Conservation (phyloP, 2,113 vertebrate species). For the Aldabrachelys gigantea region DNA sequence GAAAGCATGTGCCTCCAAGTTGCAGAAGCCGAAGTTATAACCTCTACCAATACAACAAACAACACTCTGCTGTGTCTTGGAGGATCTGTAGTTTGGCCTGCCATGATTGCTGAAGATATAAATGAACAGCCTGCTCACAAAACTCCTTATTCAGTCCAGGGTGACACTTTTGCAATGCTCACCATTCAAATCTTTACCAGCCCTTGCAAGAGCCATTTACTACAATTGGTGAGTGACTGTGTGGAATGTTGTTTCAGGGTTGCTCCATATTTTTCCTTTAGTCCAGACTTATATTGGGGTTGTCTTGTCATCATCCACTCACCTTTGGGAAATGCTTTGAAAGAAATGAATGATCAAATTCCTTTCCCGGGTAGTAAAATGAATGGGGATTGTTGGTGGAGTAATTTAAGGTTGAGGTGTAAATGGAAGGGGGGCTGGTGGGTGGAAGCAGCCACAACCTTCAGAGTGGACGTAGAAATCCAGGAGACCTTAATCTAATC, state of each 20-base stretch:
- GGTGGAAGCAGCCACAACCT: fast-evolving
- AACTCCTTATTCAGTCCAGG: background rate
- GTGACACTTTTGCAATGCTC: background rate
- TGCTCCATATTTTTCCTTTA: background rate
- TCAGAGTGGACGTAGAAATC: background rate
- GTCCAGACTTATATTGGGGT: background rate
- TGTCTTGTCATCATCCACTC: background rate
- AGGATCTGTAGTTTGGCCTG: background rate
- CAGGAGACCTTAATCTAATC: background rate
- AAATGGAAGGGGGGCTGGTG: background rate
- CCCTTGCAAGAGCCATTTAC: background rate
- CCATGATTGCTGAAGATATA: background rate
- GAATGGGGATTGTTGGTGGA: background rate
- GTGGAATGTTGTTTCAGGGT: background rate
- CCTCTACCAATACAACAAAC: background rate
- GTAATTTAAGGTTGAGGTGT: background rate
- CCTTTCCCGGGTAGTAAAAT: background rate
- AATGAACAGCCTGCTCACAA: background rate
- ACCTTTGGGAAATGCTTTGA: background rate
- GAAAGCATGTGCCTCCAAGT: background rate
- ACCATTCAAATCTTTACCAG: background rate
- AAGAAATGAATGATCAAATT: background rate
- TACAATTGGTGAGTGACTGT: background rate
- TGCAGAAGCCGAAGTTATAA: background rate
- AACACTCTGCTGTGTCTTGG: background rate